A percentile compares a stretch with the other conserved stretches of the same genome.
These are phyloP conservation scores for Sminthopsis crassicaudata DNA, from an alignment of 2,113 vertebrate genomes.

Conservation along the genomic window DNA sequence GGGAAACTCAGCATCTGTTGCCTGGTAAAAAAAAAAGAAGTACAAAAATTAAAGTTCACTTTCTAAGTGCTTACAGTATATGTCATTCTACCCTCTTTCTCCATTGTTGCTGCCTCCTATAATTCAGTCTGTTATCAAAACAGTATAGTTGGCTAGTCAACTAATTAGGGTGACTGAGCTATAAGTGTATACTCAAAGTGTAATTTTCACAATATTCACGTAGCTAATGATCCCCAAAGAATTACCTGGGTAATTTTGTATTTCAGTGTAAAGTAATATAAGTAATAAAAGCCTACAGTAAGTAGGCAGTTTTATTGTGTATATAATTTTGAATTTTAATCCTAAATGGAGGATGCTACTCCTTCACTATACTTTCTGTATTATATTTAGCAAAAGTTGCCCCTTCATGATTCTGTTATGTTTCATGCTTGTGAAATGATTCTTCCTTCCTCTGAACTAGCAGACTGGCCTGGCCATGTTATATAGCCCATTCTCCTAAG, in stretches of 20 bases:
- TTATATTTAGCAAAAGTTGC: background rate
- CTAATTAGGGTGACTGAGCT: background rate
- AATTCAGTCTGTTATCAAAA: background rate
- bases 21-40: slow-evolving; percentile 80
- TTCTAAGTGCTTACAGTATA: background rate
- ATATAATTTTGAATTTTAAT: background rate
- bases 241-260: no score
- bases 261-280: no score
- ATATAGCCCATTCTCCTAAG: background rate
- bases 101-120: background rate
- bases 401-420: no score
- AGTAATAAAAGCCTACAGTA: no score
- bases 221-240: no score
- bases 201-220: no score
- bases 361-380: slow-evolving; percentile 28
- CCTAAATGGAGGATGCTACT: slow-evolving; percentile 43
- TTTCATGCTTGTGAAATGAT: background rate
- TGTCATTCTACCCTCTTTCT: background rate
- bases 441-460: background rate
- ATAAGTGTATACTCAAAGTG: background rate
- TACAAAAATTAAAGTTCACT: slow-evolving; percentile 61
- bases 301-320: no score
- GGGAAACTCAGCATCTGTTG: slow-evolving; percentile 96
- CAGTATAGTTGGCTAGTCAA: background rate
- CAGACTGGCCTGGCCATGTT: slow-evolving; percentile 1